phyloP scores from a whole-genome alignment of 2,888 invertebrate genomes.

The Acheta domesticus region DNA sequence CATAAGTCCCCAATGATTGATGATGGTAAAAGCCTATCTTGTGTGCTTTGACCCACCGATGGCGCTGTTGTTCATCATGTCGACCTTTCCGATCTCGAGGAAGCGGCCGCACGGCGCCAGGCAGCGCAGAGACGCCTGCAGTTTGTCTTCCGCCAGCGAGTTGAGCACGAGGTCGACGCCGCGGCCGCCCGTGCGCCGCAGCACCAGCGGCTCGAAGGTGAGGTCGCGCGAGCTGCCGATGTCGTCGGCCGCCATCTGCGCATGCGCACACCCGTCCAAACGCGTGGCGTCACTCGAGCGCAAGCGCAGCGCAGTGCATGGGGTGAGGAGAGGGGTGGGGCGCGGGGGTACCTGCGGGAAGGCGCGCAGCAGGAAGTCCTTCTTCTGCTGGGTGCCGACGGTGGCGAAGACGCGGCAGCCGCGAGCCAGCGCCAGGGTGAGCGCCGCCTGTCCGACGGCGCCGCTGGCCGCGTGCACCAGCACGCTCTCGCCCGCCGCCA shows the following conservation, averaged over 20 bases:
- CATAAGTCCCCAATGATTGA: too few relatives aligned
- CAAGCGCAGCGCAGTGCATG: too few relatives aligned
- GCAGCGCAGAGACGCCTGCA: constrained; percentile 65
- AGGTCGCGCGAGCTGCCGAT: constrained; percentile 47
- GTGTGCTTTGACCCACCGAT: constrained; percentile 55
- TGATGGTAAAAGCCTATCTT: too few relatives aligned
- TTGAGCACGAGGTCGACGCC: constrained; percentile 91
- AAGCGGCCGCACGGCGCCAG: constrained; percentile 63
- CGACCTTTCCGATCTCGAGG: constrained; percentile 74
- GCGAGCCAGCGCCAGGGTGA: not conserved
- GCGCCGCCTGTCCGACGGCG: constrained; percentile 71
- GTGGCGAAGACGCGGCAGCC: constrained; percentile 67
- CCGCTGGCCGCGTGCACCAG: constrained; percentile 61
- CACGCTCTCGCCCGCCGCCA: constrained; percentile 49
- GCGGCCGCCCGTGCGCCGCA: constrained; percentile 60
- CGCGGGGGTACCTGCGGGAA: not conserved
- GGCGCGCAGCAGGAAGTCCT: constrained; percentile 54
- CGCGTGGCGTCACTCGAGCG: too few relatives aligned
- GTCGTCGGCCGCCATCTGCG: not conserved
- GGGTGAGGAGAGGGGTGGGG: too few relatives aligned
- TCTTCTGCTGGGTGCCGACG: constrained; percentile 63
- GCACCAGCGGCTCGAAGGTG: constrained; percentile 78
- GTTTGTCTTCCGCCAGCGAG: constrained; percentile 87
- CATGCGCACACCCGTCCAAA: too few relatives aligned
- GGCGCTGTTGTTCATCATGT: constrained; percentile 33